Conservation (phyloP, 2,797 vertebrate species). For the Anomalospiza imberbis region DNA sequence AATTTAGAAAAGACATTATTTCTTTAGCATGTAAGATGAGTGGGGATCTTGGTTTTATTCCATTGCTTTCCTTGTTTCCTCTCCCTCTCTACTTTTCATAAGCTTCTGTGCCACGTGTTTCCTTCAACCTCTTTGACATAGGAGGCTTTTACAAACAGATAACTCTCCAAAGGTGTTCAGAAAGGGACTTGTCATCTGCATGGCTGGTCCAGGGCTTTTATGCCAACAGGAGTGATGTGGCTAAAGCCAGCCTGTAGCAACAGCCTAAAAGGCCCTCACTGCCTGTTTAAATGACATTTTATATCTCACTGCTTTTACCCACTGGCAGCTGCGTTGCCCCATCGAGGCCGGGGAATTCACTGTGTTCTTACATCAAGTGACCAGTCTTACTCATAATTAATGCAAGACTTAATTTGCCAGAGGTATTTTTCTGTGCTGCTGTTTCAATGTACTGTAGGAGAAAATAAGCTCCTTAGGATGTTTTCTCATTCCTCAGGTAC, state of each 20-base stretch:
- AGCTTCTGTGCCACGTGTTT: conserved; percentile 24
- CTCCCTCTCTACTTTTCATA: conserved; percentile 5
- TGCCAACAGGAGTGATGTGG: background rate
- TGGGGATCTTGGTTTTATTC: conserved; percentile 49
- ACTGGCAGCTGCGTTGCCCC: background rate
- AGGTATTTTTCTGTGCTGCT: background rate
- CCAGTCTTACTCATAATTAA: background rate
- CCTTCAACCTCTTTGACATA: conserved; percentile 21
- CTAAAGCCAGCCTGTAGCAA: background rate
- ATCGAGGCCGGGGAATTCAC: background rate
- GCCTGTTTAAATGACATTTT: background rate
- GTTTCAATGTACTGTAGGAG: background rate
- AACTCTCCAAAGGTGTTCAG: background rate
- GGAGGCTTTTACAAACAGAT: background rate
- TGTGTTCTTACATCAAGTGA: background rate
- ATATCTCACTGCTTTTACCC: background rate
- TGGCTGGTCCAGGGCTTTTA: background rate
- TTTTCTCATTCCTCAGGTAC: accelerated
- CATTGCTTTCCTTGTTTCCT: conserved; percentile 30
- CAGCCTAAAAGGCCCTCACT: background rate
- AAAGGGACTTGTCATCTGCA: background rate
- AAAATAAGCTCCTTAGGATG: background rate
- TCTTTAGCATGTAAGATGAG: conserved; percentile 32
- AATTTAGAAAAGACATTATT: conserved; percentile 73
- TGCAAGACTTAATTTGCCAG: background rate